Percentiles rank a stretch among this genome's conserved stretches.
Conservation (phyloP, 2,888 invertebrate genomes). For the Erannis defoliaria region DNA sequence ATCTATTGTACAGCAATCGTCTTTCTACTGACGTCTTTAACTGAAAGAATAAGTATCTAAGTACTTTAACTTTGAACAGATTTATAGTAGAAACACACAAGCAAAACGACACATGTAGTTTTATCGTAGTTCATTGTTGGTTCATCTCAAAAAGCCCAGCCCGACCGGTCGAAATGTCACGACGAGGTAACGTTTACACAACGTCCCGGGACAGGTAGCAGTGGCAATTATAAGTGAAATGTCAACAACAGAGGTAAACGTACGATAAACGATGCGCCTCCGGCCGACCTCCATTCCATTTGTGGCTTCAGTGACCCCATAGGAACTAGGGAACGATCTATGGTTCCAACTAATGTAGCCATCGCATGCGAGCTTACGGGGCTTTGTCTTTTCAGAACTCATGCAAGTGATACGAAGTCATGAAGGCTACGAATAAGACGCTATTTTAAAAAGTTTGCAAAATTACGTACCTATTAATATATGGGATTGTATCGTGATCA, state of each 20-base stretch:
- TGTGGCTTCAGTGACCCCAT: constrained; percentile 15
- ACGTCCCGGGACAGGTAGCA: constrained; percentile 26
- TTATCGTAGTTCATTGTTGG: constrained; percentile 6
- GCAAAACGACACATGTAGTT: neutral
- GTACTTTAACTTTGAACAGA: too few species aligned
- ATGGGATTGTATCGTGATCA: too few species aligned
- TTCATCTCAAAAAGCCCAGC: constrained; percentile 1
- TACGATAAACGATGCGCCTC: constrained; percentile 34
- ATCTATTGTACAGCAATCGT: neutral
- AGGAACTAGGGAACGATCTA: neutral
- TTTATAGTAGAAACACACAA: neutral
- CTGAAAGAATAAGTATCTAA: too few species aligned
- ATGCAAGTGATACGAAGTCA: neutral
- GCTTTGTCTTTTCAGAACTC: neutral
- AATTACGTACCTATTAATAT: too few species aligned
- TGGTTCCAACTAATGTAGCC: constrained; percentile 15
- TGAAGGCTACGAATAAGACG: too few species aligned
- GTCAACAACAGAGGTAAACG: constrained; percentile 42
- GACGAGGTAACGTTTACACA: constrained; percentile 32
- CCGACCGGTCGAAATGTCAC: constrained; percentile 22
- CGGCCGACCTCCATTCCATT: constrained; percentile 18
- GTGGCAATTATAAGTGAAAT: constrained; percentile 39
- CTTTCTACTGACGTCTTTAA: neutral
- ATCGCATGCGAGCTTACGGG: constrained; percentile 15
- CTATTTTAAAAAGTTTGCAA: too few species aligned